Evolutionary conservation across 2,888 invertebrate species (phyloP), one percentile per base, ranked within the genome.

Genomic region (Xylota segnis): DNA sequence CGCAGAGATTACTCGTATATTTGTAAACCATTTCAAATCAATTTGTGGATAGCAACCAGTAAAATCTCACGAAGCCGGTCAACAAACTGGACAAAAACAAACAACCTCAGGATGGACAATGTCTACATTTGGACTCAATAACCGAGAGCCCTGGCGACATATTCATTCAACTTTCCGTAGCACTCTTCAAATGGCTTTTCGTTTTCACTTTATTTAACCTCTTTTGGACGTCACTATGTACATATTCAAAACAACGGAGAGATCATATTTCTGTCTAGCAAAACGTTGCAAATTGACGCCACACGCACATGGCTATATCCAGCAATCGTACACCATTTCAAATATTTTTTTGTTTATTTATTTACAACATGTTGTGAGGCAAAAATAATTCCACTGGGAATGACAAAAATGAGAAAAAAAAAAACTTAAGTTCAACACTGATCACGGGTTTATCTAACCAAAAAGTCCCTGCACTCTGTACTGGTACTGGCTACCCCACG

Each of bases 211-310:
- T 50, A 9, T 23, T 43, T 50, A 23, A 3, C 10, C 12, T 12
- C 10, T 23, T 50, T 16, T 29, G 5, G 43, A 43, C 18, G 47
- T 16, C 32, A 47, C 9, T 47, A 14, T 5, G 7, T 34, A 32
- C n/a, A 40, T 7, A 5, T 10, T 14, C 32, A 16, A 29, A 43
- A 14, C 14, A 4, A 32, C 12, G 63, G 12, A 63, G 14, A 14
- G 63, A 63, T 63, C 63, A 6, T 16, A 32, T 63, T 63, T 47
- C 63, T 5, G 63, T 63, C 32, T 63, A 12, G 45, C 10, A 63
- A 63, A 27, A 47, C 16, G n/a, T 5, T 45, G 32, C n/a, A 63
- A 32, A 32, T 32, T 47, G 63, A 47, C 63, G 34, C 47, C 63
- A 47, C 63, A 47, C 32, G 63, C 63, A 63, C 45, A 61, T 43